Evolutionary conservation across 2,113 vertebrate species (phyloP).

Genomic region (Mesocricetus auratus): DNA sequence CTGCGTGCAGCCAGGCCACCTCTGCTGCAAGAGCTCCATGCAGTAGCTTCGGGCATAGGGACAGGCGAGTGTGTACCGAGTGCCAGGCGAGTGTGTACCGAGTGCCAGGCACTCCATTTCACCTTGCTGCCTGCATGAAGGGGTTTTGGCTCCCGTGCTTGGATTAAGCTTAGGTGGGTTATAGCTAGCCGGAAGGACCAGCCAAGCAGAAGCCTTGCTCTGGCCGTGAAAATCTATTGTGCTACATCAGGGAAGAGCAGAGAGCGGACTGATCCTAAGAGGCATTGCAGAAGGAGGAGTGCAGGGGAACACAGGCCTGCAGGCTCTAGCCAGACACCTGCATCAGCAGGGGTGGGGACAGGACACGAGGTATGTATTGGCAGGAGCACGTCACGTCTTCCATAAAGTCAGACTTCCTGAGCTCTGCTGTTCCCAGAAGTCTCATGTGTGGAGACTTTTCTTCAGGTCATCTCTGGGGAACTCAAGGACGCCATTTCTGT

Average conservation of each 20-base stretch:
- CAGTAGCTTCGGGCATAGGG: not conserved
- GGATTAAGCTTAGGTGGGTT: not conserved
- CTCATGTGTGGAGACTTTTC: not conserved
- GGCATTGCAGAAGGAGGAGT: not conserved
- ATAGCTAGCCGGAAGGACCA: not conserved
- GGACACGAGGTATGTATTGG: not conserved
- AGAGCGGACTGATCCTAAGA: not conserved
- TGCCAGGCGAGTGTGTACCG: not conserved
- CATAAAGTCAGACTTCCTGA: not conserved
- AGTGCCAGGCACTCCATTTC: not conserved
- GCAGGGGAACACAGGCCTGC: not conserved
- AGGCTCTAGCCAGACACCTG: not conserved
- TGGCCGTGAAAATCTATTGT: not conserved
- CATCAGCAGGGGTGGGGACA: not conserved
- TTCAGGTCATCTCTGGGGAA: not conserved
- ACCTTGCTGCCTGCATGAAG: accelerated
- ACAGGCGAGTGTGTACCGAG: not conserved
- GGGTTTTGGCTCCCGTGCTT: not conserved
- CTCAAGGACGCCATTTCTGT: not conserved
- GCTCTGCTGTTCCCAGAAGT: not conserved
- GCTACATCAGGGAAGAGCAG: not conserved
- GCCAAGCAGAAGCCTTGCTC: not conserved
- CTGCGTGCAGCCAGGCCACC: not conserved
- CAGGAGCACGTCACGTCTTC: not conserved
- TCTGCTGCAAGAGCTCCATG: not conserved